Evolutionary conservation across 2,797 vertebrate genomes (phyloP).

Genomic region (Peromyscus aztecus): DNA sequence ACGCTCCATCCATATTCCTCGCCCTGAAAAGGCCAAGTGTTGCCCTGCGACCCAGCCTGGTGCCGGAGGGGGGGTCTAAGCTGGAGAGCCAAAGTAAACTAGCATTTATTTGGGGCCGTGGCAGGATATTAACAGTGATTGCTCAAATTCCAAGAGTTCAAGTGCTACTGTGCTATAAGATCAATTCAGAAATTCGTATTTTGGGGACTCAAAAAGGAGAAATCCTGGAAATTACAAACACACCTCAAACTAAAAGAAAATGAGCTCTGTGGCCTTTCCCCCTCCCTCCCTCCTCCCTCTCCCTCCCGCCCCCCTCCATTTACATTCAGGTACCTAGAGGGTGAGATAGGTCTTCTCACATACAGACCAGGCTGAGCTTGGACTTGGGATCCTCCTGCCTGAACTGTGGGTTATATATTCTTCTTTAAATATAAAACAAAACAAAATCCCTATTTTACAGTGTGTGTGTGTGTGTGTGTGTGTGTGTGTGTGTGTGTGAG

Average conservation of each 20-base stretch:
- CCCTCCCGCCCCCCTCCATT: too few species aligned
- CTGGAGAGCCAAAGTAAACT: background rate
- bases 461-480: background rate
- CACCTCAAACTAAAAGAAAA: background rate
- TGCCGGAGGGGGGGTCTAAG: background rate
- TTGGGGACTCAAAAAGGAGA: slow-evolving; percentile 70
- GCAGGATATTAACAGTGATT: background rate
- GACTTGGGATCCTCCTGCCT: background rate
- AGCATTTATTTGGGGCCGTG: background rate
- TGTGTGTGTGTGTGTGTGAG: background rate
- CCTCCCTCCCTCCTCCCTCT: background rate
- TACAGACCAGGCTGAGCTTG: background rate
- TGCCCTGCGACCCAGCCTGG: background rate
- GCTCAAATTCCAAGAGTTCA: slow-evolving; percentile 79
- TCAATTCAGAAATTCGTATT: slow-evolving; percentile 79
- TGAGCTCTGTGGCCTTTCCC: too few species aligned
- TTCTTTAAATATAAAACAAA: background rate
- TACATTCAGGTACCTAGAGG: background rate
- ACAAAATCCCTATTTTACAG: background rate
- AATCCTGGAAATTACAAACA: slow-evolving; percentile 37
- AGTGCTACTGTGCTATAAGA: slow-evolving; percentile 66
- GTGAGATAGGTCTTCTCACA: background rate
- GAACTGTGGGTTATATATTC: background rate
- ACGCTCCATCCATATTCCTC: slow-evolving; percentile 62
- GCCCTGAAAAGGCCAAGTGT: background rate